Conservation (phyloP, 2,797 vertebrate species). For the Meriones psammophilus region DNA sequence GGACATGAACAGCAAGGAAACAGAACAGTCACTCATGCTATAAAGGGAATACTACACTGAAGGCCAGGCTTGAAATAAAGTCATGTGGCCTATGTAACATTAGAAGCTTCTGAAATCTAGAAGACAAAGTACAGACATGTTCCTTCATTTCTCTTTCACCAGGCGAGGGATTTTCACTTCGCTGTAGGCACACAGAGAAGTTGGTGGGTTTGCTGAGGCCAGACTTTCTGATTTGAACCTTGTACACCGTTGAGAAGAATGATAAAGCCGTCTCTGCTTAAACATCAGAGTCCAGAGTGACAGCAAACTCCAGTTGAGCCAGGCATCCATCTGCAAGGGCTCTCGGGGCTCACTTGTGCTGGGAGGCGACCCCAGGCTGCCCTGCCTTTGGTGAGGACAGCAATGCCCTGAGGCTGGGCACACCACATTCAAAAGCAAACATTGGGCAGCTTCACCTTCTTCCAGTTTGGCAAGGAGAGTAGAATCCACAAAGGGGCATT, state of each 20-base stretch:
- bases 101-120: constrained; percentile 78
- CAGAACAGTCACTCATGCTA: constrained; percentile 54
- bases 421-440: constrained; percentile 79
- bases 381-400: constrained; percentile 56
- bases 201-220: not conserved
- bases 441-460: constrained; percentile 74
- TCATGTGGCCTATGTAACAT: constrained; percentile 71
- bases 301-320: constrained; percentile 5
- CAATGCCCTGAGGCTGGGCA: constrained; percentile 64
- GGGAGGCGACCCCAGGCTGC: constrained; percentile 40
- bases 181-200: not conserved
- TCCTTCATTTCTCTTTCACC: constrained; percentile 77
- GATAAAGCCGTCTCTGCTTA: not conserved
- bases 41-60: constrained; percentile 70
- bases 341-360: constrained; percentile 9
- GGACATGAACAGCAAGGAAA: constrained; percentile 67
- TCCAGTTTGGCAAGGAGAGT: constrained; percentile 77
- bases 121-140: constrained; percentile 72
- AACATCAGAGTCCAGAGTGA: not conserved
- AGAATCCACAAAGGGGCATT: constrained; percentile 78
- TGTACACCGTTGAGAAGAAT: constrained; percentile 5
- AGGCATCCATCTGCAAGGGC: constrained; percentile 49
- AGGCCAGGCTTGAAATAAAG: constrained; percentile 66
- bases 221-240: constrained; percentile 49
- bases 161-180: constrained; percentile 34